Evolutionary conservation across 2,113 vertebrate genomes (phyloP).

Genomic region (Mystacornis crossleyi): DNA sequence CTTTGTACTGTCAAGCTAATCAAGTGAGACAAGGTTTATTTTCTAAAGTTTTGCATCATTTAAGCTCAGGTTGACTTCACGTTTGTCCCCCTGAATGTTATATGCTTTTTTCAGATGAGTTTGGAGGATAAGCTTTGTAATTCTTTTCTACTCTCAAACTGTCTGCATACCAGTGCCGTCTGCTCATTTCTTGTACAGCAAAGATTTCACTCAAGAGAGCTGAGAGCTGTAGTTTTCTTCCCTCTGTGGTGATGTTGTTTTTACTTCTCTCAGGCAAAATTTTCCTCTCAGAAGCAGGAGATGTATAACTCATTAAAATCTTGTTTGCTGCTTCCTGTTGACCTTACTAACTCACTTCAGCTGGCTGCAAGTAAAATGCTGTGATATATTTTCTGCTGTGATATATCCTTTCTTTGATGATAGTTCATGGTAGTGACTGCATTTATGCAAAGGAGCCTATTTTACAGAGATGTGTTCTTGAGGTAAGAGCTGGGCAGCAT

Average conservation of each 20-base stretch:
- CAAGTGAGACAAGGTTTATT: background rate
- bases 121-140: background rate
- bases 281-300: background rate
- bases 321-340: background rate
- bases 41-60: background rate
- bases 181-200: background rate
- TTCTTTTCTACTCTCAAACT: background rate
- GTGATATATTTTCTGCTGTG: background rate
- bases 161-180: accelerated
- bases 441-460: background rate
- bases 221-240: background rate
- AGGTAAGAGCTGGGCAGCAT: background rate
- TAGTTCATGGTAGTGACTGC: background rate
- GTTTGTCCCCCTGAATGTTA: background rate
- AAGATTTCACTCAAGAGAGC: background rate
- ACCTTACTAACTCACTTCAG: background rate
- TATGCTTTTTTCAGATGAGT: background rate
- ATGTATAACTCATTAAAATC: background rate
- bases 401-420: background rate
- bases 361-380: background rate
- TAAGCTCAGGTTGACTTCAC: background rate
- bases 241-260: background rate
- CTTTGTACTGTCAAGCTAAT: background rate
- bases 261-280: background rate
- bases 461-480: background rate